Evolutionary conservation across 2,797 vertebrate species (phyloP).

Genomic region (Clangula hyemalis): DNA sequence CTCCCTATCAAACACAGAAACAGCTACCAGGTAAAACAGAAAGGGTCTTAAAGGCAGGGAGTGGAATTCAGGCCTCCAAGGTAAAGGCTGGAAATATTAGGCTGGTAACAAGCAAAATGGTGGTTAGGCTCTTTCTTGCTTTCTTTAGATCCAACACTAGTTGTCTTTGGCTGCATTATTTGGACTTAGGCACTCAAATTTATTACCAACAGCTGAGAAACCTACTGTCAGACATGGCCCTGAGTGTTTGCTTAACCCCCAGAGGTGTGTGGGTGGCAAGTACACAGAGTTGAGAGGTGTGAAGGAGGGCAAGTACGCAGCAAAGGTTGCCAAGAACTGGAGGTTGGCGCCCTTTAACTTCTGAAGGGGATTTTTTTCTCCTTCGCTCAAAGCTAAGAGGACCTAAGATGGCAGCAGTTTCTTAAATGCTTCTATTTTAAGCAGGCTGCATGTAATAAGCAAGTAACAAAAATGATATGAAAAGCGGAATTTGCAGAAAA

Average conservation of each 20-base stretch:
- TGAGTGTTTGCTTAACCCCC: neutral
- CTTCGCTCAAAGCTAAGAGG: slow-evolving; percentile 1
- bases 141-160: neutral
- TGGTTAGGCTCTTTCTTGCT: neutral
- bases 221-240: neutral
- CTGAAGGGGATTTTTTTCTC: neutral
- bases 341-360: neutral
- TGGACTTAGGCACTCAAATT: neutral
- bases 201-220: neutral
- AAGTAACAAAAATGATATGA: neutral
- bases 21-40: neutral
- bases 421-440: slow-evolving; percentile 22
- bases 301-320: neutral
- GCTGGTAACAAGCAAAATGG: neutral
- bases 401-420: neutral
- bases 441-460: neutral
- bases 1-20: neutral
- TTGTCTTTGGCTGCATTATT: neutral
- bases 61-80: neutral
- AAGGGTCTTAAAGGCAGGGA: neutral
- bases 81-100: neutral
- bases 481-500: neutral
- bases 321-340: neutral
- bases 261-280: neutral
- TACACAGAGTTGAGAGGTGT: too few species aligned